phyloP scores from a whole-genome alignment of 1,140 invertebrate species.

The Holotrichia oblita region DNA sequence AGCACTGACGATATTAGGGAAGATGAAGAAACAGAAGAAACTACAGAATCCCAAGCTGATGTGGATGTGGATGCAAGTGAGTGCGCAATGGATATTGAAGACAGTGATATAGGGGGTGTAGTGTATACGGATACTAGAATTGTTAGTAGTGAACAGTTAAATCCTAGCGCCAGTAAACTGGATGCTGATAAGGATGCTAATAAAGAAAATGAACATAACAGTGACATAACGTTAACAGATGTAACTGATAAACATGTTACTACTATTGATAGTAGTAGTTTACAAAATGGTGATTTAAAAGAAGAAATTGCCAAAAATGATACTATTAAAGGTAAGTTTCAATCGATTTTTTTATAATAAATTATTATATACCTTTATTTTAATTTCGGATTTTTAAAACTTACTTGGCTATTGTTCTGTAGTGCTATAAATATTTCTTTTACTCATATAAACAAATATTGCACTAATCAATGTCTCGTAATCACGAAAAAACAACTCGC shows the following conservation, averaged over 20 bases:
- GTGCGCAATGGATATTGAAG: constrained; percentile 39
- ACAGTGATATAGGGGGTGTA: constrained; percentile 36
- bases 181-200: constrained; percentile 15
- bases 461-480: too few species aligned
- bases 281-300: background rate
- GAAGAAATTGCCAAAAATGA: background rate
- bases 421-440: too few species aligned
- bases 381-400: too few species aligned
- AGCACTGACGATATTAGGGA: constrained; percentile 7
- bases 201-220: constrained; percentile 25
- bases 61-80: constrained; percentile 24
- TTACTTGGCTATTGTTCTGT: too few species aligned
- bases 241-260: background rate
- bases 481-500: too few species aligned
- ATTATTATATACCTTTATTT: too few species aligned
- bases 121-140: constrained; percentile 31
- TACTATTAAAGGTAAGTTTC: background rate
- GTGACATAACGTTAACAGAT: background rate
- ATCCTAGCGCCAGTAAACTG: background rate
- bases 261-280: background rate
- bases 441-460: too few species aligned
- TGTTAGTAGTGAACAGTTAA: constrained; percentile 18
- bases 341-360: background rate
- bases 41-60: constrained; percentile 18
- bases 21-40: constrained; percentile 28